Conservation (phyloP, 2,797 vertebrate genomes). For the Takifugu rubripes region DNA sequence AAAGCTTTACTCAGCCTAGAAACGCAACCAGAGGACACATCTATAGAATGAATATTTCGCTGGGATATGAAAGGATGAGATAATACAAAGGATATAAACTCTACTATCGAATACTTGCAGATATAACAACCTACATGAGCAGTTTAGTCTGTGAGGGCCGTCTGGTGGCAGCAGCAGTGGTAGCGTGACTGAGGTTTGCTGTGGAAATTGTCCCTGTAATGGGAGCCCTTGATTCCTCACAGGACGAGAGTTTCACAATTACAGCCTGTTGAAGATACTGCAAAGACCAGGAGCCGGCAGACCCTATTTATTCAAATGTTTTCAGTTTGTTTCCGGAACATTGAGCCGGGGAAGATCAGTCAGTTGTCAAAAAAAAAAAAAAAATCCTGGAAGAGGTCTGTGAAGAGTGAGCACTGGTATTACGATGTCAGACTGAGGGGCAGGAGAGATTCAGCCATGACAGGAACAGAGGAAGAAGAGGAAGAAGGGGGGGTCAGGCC, state of each 20-base stretch:
- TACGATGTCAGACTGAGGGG: constrained; percentile 31
- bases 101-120: constrained; percentile 33
- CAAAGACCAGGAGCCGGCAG: constrained; percentile 33
- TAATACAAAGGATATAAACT: constrained; percentile 29
- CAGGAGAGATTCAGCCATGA: constrained; percentile 28
- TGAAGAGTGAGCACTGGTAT: constrained; percentile 24
- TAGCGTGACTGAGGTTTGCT: constrained; percentile 56
- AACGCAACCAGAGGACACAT: constrained; percentile 16
- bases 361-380: constrained; percentile 1
- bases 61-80: constrained; percentile 33
- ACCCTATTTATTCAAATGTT: constrained; percentile 20
- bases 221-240: constrained; percentile 60
- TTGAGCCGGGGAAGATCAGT: constrained; percentile 10
- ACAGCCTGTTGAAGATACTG: constrained; percentile 32
- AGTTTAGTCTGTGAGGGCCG: constrained; percentile 44
- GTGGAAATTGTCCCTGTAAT: constrained; percentile 48
- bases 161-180: constrained; percentile 52
- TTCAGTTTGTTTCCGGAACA: constrained; percentile 35
- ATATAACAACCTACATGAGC: constrained; percentile 32
- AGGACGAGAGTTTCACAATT: constrained; percentile 32
- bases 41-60: constrained; percentile 23
- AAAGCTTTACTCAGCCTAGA: constrained; percentile 31
- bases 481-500: neutral
- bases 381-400: constrained; percentile 39
- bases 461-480: neutral